Evolutionary conservation across 2,113 vertebrate species (phyloP).

Genomic region (Corythoichthys haematopterus): DNA sequence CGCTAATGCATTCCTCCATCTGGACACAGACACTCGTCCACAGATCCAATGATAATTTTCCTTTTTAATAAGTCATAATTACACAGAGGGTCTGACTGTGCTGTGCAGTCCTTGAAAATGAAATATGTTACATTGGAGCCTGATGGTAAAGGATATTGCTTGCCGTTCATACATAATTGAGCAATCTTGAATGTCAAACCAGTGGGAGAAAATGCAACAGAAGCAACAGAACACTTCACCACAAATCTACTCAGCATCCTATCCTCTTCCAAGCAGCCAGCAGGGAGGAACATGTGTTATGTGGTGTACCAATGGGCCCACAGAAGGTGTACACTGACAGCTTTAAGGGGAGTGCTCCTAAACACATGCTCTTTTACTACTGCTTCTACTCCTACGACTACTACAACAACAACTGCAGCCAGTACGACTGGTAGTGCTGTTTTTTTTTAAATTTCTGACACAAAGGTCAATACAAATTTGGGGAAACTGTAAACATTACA

Average conservation of each 20-base stretch:
- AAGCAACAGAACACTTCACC: constrained; percentile 70
- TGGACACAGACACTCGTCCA: constrained; percentile 68
- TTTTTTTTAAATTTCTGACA: neutral
- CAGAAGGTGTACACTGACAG: constrained; percentile 52
- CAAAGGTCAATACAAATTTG: too few relatives aligned
- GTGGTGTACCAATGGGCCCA: constrained; percentile 60
- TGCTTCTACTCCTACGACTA: neutral
- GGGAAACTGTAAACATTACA: too few relatives aligned
- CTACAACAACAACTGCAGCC: neutral
- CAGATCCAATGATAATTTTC: constrained; percentile 74
- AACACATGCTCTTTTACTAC: constrained; percentile 42
- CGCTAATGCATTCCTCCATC: constrained; percentile 49
- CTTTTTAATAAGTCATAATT: constrained; percentile 81
- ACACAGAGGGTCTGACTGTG: constrained; percentile 75
- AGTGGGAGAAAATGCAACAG: constrained; percentile 75
- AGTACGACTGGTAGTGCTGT: neutral
- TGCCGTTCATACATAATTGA: constrained; percentile 82
- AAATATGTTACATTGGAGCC: constrained; percentile 77
- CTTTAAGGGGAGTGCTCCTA: constrained; percentile 34
- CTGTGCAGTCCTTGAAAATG: constrained; percentile 76
- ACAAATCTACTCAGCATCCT: constrained; percentile 61
- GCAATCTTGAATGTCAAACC: constrained; percentile 80
- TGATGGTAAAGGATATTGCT: constrained; percentile 81
- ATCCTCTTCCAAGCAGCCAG: constrained; percentile 37
- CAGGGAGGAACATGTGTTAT: constrained; percentile 66